Conservation (phyloP, 2,113 vertebrate species). For the Vidua chalybeata region DNA sequence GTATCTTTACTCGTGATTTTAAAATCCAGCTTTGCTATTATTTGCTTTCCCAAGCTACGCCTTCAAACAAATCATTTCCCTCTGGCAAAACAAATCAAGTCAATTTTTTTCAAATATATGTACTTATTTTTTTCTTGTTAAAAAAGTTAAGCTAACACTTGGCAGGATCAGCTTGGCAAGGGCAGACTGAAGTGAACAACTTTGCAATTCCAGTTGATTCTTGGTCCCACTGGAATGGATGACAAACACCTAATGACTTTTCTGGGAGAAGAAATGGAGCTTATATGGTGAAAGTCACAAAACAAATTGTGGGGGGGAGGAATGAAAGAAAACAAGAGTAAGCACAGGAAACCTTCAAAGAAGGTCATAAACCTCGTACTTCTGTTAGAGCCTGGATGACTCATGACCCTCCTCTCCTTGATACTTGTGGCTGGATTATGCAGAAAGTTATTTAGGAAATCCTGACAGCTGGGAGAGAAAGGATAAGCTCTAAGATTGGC, state of each 20-base stretch:
- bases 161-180: not conserved
- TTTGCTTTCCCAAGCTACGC: not conserved
- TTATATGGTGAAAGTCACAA: not conserved
- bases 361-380: not conserved
- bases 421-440: conserved; percentile 39
- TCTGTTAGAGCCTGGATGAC: not conserved
- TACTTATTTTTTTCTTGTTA: not conserved
- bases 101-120: not conserved
- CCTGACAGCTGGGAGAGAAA: conserved; percentile 56
- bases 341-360: not conserved
- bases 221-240: not conserved
- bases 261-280: not conserved
- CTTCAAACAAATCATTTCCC: not conserved
- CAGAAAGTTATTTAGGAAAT: conserved; percentile 46
- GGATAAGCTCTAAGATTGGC: conserved; percentile 54
- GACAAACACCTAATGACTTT: not conserved
- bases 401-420: conserved; percentile 5
- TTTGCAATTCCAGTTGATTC: not conserved
- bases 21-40: not conserved
- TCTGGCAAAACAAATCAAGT: not conserved
- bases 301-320: not conserved
- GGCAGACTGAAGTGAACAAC: not conserved
- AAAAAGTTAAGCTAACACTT: not conserved
- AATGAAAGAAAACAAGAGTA: not conserved
- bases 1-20: not conserved